Percentiles rank a stretch among this genome's conserved stretches.
phyloP scores from a whole-genome alignment of 1,140 invertebrate species.

The Sycobia sp. region DNA sequence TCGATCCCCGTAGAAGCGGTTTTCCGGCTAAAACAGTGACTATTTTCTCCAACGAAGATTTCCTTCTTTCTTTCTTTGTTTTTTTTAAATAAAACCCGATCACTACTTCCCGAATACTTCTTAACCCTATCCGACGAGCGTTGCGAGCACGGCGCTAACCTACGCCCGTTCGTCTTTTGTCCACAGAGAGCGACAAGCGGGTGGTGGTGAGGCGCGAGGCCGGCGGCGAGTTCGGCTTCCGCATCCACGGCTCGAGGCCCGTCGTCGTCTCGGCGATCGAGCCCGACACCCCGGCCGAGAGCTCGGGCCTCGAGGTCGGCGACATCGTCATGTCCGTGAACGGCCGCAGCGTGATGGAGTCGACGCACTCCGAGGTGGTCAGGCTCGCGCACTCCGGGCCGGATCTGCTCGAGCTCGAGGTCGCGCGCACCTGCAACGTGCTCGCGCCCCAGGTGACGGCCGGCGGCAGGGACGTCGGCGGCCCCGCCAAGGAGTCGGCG shows the following conservation, averaged over 20 bases:
- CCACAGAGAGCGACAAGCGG: slow-evolving; percentile 85
- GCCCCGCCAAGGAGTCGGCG: slow-evolving; percentile 62
- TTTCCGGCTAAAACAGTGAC: too few species aligned
- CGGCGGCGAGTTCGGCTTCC: slow-evolving; percentile 89
- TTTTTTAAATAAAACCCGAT: too few species aligned
- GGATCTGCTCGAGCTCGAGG: slow-evolving; percentile 83
- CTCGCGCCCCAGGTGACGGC: slow-evolving; percentile 64
- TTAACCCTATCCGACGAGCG: too few species aligned
- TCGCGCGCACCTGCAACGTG: slow-evolving; percentile 84
- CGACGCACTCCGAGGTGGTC: slow-evolving; percentile 94
- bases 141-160: too few species aligned
- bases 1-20: too few species aligned
- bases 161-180: too few species aligned
- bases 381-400: slow-evolving; percentile 87
- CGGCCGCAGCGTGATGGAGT: slow-evolving; percentile 84
- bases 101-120: background rate
- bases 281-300: slow-evolving; percentile 86
- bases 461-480: slow-evolving; percentile 48
- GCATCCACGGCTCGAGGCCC: slow-evolving; percentile 93
- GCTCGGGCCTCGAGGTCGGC: slow-evolving; percentile 88
- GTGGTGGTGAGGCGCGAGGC: slow-evolving; percentile 80
- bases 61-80: too few species aligned
- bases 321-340: slow-evolving; percentile 94
- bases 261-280: slow-evolving; percentile 95
- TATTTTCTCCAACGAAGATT: too few species aligned